Base-by-base conservation (phyloP, 2,888 invertebrate species). In the Limnephilus auricula region DNA sequence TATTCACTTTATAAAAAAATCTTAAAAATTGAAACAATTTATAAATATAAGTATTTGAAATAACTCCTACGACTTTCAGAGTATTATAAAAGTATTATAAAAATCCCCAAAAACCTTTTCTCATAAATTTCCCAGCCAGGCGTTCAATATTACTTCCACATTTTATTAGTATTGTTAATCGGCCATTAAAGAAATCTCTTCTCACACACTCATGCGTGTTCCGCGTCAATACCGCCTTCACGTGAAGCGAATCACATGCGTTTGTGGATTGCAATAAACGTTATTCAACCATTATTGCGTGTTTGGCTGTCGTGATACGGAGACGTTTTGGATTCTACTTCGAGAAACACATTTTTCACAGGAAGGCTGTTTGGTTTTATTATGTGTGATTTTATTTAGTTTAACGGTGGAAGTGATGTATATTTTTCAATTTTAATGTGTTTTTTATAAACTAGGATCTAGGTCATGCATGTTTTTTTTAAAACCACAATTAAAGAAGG, bases 221-320 rank as follows among this genome's bases (percentile, higher is more conserved):
- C 18, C 34, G 34, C 82, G 34, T 82, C 82, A 34, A 82, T 82
- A 82, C 25, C 34, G 82, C 82, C 32, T 82, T 32, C 82, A 10
- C 82, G 34, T 34, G 65, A 65, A 65, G 82, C 34, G 25, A 82
- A 82, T 82, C 82, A 82, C 82, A 82, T 82, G 82, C 82, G 82
- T 82, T 82, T 32, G 32, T 34, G 82, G n/a, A 25, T 34, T 82
- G 82, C 82, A 82, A 82, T 82, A 82, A 34, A 82, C 32, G 32
- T 82, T 65, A 65, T 65, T 65, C 9, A 65, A 25, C 25, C 25
- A 65, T 82, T 82, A 82, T 82, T 82, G 82, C 82, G 82, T 82
- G 82, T 82, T n/a, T 34, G 32, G n/a, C 82, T 34, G 25, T 82
- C 32, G 34, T 82, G 34, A 82, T 15, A 82, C 25, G 25, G 34